Evolutionary conservation across 2,888 invertebrate genomes (phyloP), one percentile per base, ranked within the genome.

Genomic region (Napeogenes sylphis): DNA sequence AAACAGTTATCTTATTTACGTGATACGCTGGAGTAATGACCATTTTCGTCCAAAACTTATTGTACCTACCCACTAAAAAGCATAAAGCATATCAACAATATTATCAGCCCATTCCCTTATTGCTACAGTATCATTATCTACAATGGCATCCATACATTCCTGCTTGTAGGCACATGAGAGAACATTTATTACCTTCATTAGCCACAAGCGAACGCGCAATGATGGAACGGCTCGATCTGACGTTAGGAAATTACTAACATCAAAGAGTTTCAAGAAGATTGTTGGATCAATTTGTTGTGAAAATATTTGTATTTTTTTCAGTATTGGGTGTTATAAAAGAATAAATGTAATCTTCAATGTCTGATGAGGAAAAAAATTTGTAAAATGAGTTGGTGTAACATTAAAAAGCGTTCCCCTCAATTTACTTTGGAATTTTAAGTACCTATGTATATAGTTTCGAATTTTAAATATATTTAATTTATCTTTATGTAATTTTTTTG

Each of bases 101-200:
- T 78, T 79, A 78, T 76, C 70, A 75, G 79, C 72, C 76, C 71
- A 75, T 76, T 74, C 72, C 70, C 75, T 73, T 74, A 78, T 75
- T 77, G 74, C 78, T 73, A 74, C 68, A 64, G 76, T 59, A 63
- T 75, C 81, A 79, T 82, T 82, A 81, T 74, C 75, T 74, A 51
- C 72, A 73, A 84, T 82, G 82, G 75, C 67, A 68, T 70, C 76
- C 71, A 84, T 84, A 82, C 83, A 83, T 84, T 76, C 83, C 79
- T 69, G 81, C 60, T 61, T 59, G 51, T 61, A 63, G 63, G 62
- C 62, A 59, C 62, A 56, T 46, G 59, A 45, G 42, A 47, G 46
- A 68, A 70, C 81, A 82, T 83, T 80, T 76, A 77, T 83, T 71
- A 82, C 76, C 65, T 75, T 77, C 81, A 83, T 83, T 82, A 82